Conservation (phyloP, 2,797 vertebrate species). For the Cryptoblepharus egeriae region DNA sequence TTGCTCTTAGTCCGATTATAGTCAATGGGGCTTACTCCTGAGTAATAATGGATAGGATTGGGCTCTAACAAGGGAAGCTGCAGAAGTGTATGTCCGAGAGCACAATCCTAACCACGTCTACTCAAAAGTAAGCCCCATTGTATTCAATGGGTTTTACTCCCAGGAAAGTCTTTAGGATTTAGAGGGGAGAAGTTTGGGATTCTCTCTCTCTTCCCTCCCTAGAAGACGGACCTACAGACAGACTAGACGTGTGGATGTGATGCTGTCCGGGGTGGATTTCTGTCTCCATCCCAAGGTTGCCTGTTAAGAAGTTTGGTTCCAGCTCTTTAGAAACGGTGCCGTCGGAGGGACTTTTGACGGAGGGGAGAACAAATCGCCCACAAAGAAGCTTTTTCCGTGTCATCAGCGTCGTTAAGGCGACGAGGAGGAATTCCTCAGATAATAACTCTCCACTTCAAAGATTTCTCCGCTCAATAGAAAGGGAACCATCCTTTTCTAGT, state of each 20-base stretch:
- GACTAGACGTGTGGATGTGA: slow-evolving; percentile 52
- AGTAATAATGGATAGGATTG: too few species aligned
- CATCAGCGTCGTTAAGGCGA: slow-evolving; percentile 97
- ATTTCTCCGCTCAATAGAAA: slow-evolving; percentile 92
- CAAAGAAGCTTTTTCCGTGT: slow-evolving; percentile 96
- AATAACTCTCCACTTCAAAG: slow-evolving; percentile 95
- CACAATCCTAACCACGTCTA: too few species aligned
- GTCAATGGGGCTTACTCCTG: too few species aligned
- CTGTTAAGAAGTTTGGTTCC: slow-evolving; percentile 78
- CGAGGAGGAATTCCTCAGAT: slow-evolving; percentile 94
- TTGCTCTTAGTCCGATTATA: too few species aligned
- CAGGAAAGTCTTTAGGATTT: too few species aligned
- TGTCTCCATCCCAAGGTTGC: slow-evolving; percentile 74
- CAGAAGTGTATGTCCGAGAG: background rate
- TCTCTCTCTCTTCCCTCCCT: background rate
- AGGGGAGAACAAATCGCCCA: slow-evolving; percentile 93
- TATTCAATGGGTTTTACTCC: too few species aligned
- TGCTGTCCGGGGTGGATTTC: slow-evolving; percentile 65
- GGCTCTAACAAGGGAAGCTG: too few species aligned
- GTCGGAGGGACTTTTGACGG: slow-evolving; percentile 88
- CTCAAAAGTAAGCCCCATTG: too few species aligned
- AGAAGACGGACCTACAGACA: slow-evolving; percentile 4
- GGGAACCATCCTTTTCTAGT: slow-evolving; percentile 91
- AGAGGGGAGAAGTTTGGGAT: too few species aligned
- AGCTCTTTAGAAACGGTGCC: slow-evolving; percentile 86